Conservation (phyloP, 2,888 invertebrate genomes). For the Uropetala carovei region DNA sequence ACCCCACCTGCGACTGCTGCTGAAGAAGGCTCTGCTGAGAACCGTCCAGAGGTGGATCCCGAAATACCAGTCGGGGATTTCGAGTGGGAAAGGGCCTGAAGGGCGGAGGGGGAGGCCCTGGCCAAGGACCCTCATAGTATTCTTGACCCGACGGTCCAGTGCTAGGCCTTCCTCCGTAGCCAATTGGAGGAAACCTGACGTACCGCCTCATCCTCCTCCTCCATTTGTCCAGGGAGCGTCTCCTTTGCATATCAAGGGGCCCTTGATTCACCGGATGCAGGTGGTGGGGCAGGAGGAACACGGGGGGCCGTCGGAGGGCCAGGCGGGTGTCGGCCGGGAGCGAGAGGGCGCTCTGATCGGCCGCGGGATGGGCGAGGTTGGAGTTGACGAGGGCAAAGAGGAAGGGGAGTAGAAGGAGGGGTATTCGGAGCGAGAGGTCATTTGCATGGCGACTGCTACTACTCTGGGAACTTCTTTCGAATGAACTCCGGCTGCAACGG, state of each 20-base stretch:
- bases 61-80: constrained; percentile 68
- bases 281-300: neutral
- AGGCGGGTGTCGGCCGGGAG: constrained; percentile 35
- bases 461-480: neutral
- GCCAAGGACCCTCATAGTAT: constrained; percentile 31
- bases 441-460: neutral
- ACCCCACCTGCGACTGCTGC: constrained; percentile 66
- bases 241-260: neutral
- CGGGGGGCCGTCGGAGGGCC: neutral
- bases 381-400: neutral
- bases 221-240: constrained; percentile 38
- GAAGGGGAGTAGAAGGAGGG: constrained; percentile 12
- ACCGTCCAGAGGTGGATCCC: constrained; percentile 68
- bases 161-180: constrained; percentile 3
- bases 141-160: constrained; percentile 34
- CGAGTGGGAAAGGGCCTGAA: constrained; percentile 67
- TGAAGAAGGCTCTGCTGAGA: constrained; percentile 65
- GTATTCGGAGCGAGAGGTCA: neutral
- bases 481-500: neutral
- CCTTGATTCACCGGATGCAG: neutral
- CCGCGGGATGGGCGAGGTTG: neutral
- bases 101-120: neutral
- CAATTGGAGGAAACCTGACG: constrained; percentile 64
- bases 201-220: constrained; percentile 50
- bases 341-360: constrained; percentile 30